Percentiles rank a stretch among this genome's conserved stretches.
phyloP scores from a whole-genome alignment of 1,140 invertebrate genomes.

The Fopius arisanus region DNA sequence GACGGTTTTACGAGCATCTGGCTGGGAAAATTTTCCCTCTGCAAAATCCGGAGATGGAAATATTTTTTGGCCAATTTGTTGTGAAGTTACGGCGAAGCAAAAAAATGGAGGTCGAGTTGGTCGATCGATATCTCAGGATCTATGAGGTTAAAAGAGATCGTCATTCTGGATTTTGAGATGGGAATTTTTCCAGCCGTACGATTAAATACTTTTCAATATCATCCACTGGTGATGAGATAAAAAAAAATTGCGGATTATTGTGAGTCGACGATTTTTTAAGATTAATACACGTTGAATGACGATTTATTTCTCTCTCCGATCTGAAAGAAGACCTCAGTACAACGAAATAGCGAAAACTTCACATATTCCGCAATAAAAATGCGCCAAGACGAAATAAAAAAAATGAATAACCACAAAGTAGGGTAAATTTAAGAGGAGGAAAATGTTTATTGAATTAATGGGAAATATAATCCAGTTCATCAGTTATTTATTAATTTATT shows the following conservation, averaged over 20 bases:
- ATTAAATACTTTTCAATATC: neutral
- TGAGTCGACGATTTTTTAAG: neutral
- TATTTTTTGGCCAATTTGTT: too few species aligned
- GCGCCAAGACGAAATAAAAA: neutral
- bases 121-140: too few species aligned
- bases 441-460: neutral
- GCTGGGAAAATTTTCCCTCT: neutral
- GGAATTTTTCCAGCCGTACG: neutral
- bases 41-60: too few species aligned
- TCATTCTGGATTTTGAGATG: too few species aligned
- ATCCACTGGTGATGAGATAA: neutral
- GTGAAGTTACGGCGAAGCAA: too few species aligned
- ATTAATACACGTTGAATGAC: constrained; percentile 27
- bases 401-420: neutral
- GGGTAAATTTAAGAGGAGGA: neutral
- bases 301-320: constrained; percentile 27
- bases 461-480: neutral
- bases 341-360: neutral
- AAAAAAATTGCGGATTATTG: neutral
- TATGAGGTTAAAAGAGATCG: too few species aligned
- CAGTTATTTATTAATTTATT: neutral
- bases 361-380: neutral
- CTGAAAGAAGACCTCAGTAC: neutral
- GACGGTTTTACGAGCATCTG: neutral
- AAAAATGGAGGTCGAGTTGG: too few species aligned